These are phyloP conservation scores for Gisinianus flammeolus DNA, from an alignment of 2,888 invertebrate species.

Conservation along the genomic window DNA sequence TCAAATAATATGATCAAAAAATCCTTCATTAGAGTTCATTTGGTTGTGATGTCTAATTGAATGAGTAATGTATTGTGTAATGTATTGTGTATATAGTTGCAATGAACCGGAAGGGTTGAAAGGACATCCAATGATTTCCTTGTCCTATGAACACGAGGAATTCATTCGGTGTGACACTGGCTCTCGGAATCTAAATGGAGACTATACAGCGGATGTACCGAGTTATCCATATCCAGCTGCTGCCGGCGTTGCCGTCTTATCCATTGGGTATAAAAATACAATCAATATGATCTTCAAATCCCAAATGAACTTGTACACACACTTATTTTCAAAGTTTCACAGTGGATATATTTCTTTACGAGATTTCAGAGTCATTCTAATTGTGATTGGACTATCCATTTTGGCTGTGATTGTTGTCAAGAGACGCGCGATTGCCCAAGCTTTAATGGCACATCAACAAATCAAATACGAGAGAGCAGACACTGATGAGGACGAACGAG, in stretches of 20 bases:
- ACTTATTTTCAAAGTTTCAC: no score
- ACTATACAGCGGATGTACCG: neutral
- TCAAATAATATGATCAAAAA: no score
- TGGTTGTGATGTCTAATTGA: neutral
- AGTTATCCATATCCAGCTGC: conserved; percentile 16
- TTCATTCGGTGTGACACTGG: conserved; percentile 45
- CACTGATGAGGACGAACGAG: conserved; percentile 46
- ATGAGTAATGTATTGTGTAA: neutral
- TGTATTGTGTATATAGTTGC: conserved; percentile 43
- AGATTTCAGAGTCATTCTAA: conserved; percentile 48
- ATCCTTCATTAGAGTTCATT: no score
- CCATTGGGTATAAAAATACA: conserved; percentile 49
- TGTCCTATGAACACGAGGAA: conserved; percentile 44
- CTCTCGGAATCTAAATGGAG: neutral
- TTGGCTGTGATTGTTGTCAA: conserved; percentile 53
- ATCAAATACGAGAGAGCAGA: conserved; percentile 57
- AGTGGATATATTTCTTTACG: neutral
- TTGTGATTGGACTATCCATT: conserved; percentile 49
- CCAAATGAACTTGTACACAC: no score
- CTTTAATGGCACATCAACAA: conserved; percentile 51
- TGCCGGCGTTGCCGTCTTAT: conserved; percentile 47
- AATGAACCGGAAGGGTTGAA: conserved; percentile 49
- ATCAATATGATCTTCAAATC: no score
- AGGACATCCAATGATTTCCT: conserved; percentile 38
- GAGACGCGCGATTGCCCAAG: conserved; percentile 54